Percentiles rank a stretch among this genome's conserved stretches.
Conservation (phyloP, 2,888 invertebrate species). For the Adelognathus sp. region DNA sequence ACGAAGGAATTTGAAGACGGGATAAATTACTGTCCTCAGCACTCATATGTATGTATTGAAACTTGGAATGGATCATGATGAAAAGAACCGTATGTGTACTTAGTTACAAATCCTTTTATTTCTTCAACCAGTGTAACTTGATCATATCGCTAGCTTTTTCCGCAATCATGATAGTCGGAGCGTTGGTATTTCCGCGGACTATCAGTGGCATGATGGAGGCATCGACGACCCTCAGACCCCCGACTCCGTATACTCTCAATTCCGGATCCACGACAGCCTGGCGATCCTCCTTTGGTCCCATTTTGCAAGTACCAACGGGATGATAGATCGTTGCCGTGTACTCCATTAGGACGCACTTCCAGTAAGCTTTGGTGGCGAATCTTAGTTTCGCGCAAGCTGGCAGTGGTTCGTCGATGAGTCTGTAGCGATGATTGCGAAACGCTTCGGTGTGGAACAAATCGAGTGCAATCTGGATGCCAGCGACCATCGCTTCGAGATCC, state of each 20-base stretch:
- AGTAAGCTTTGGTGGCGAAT: no score
- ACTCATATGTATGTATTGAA: no score
- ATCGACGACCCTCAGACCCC: constrained; percentile 87
- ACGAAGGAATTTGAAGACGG: no score
- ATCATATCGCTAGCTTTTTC: no score
- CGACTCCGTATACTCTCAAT: no score
- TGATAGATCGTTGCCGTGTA: constrained; percentile 89
- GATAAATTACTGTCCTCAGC: no score
- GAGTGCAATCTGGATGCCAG: constrained; percentile 84
- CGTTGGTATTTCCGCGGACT: constrained; percentile 82
- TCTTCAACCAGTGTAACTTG: no score
- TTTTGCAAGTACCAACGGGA: no score
- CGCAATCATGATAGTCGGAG: constrained; percentile 83
- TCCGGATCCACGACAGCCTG: constrained; percentile 87
- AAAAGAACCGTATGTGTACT: no score
- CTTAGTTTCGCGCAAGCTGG: constrained; percentile 83
- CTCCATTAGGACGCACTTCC: constrained; percentile 85
- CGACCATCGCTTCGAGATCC: constrained; percentile 85
- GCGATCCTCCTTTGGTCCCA: constrained; percentile 83
- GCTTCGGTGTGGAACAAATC: constrained; percentile 84
- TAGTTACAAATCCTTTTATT: no score
- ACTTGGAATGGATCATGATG: no score
- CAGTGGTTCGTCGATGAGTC: no score
- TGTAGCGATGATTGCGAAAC: constrained; percentile 83
- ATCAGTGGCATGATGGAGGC: constrained; percentile 86